Evolutionary conservation across 2,888 invertebrate species (phyloP).

Genomic region (Drosophila aldrichi): DNA sequence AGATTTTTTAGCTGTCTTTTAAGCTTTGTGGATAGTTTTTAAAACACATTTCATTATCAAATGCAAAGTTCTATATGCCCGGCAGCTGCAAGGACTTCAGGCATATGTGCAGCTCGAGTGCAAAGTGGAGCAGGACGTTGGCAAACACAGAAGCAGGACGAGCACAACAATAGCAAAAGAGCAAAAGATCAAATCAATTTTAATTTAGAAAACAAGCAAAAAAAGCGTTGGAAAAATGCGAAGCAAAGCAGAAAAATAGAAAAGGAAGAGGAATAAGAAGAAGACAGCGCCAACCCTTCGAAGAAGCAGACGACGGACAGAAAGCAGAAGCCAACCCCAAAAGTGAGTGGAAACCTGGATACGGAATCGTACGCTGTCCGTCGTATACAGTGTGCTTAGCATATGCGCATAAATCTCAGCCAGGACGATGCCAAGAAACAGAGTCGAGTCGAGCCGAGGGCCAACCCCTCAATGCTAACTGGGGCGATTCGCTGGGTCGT

Average conservation of each 20-base stretch:
- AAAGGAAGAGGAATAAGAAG: conserved; percentile 4
- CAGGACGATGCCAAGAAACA: conserved; percentile 14
- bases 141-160: conserved; percentile 16
- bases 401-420: conserved; percentile 82
- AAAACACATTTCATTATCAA: conserved; percentile 36
- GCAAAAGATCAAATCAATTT: conserved; percentile 81
- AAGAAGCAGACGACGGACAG: background rate
- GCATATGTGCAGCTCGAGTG: conserved; percentile 66
- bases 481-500: conserved; percentile 58
- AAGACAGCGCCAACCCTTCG: conserved; percentile 61
- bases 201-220: conserved; percentile 78
- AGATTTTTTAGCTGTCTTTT: too few relatives aligned
- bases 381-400: conserved; percentile 66
- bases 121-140: conserved; percentile 42
- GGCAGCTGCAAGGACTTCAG: conserved; percentile 25
- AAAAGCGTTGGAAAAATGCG: conserved; percentile 62
- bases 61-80: conserved; percentile 52
- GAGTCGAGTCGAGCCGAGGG: background rate
- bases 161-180: conserved; percentile 47
- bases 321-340: conserved; percentile 58
- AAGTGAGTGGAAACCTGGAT: conserved; percentile 27
- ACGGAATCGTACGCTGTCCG: conserved; percentile 1
- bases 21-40: background rate
- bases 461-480: conserved; percentile 51
- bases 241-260: conserved; percentile 62